Conservation (phyloP, 1,140 invertebrate species). For the Dinoponera quadriceps region DNA sequence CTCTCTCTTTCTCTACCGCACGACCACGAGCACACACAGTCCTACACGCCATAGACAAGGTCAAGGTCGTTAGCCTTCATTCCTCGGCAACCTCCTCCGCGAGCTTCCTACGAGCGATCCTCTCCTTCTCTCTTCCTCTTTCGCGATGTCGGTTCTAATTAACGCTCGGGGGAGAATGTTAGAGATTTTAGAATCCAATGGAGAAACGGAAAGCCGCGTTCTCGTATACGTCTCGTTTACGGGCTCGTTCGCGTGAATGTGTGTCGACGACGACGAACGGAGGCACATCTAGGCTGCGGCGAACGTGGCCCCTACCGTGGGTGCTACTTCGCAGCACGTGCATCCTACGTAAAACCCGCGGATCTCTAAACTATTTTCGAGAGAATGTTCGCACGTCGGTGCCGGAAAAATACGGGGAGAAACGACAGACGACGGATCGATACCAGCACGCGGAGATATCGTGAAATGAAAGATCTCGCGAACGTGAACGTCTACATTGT, state of each 20-base stretch:
- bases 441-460: too few relatives aligned
- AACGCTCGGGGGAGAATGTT: background rate
- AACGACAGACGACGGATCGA: too few relatives aligned
- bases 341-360: too few relatives aligned
- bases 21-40: constrained; percentile 42
- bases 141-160: constrained; percentile 23
- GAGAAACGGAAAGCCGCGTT: background rate
- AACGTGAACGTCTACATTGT: background rate
- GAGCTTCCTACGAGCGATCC: constrained; percentile 50
- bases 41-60: constrained; percentile 75
- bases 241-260: too few relatives aligned
- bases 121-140: background rate
- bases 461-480: background rate
- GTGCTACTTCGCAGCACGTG: too few relatives aligned
- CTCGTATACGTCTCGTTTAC: background rate
- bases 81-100: constrained; percentile 67
- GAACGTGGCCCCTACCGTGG: too few relatives aligned
- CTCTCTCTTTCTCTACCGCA: constrained; percentile 36
- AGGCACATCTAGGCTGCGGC: too few relatives aligned
- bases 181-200: background rate
- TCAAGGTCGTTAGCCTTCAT: constrained; percentile 80
- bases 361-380: too few relatives aligned
- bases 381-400: too few relatives aligned
- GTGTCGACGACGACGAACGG: too few relatives aligned
- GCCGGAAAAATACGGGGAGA: too few relatives aligned